Percentiles rank a stretch among this genome's conserved stretches.
phyloP scores from a whole-genome alignment of 2,113 vertebrate genomes.

The Cyprinodon brontotheroides region DNA sequence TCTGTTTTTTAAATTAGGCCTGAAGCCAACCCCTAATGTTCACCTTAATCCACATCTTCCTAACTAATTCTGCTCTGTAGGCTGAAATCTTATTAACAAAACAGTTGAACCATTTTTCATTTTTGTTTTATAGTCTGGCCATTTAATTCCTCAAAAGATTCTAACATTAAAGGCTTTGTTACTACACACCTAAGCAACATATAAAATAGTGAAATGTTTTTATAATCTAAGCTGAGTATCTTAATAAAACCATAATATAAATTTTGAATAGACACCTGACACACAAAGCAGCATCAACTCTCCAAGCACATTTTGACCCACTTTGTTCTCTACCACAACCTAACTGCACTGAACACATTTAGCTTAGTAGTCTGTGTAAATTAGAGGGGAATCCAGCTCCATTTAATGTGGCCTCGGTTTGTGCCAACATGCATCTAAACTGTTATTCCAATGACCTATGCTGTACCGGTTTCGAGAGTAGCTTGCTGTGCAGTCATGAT shows the following conservation, averaged over 20 bases:
- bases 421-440: constrained; percentile 33
- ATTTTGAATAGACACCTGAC: background rate
- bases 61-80: too few relatives aligned
- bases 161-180: too few relatives aligned
- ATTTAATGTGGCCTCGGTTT: constrained; percentile 36
- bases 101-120: too few relatives aligned
- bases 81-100: too few relatives aligned
- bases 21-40: too few relatives aligned
- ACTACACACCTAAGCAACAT: too few relatives aligned
- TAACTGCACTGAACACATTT: constrained; percentile 29
- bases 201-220: too few relatives aligned
- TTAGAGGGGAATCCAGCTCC: constrained; percentile 38
- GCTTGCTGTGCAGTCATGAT: constrained; percentile 47
- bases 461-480: constrained; percentile 53
- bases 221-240: too few relatives aligned
- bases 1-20: too few relatives aligned
- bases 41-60: too few relatives aligned
- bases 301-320: background rate
- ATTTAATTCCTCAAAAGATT: too few relatives aligned
- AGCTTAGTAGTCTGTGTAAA: constrained; percentile 37
- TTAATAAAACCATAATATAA: background rate
- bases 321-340: constrained; percentile 17
- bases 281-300: constrained; percentile 10
- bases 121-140: too few relatives aligned
- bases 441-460: constrained; percentile 37